A percentile compares a stretch with the other conserved stretches of the same genome.
These are phyloP conservation scores for Drosophila multiciliata DNA, from an alignment of 2,888 invertebrate species.

Conservation along the genomic window DNA sequence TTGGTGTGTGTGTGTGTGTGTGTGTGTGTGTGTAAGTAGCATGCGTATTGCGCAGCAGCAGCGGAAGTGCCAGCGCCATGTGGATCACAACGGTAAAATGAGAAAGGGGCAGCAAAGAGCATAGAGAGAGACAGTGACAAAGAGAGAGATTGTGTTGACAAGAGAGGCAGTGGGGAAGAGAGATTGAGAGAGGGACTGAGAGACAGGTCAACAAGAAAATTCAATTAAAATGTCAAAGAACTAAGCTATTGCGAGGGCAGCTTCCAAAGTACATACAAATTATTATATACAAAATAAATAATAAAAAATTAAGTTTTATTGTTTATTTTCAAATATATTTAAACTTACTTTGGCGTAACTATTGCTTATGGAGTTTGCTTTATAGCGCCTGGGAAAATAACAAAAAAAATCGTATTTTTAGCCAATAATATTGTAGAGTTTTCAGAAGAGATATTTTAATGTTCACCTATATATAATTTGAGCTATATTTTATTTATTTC, in stretches of 20 bases:
- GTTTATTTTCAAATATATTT: not conserved
- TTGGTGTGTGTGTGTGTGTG: not conserved
- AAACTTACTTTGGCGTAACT: not conserved
- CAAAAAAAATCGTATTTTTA: not conserved
- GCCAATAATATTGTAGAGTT: not conserved
- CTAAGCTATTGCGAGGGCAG: conserved; percentile 18
- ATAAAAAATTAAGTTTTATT: not conserved
- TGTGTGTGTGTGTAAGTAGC: not conserved
- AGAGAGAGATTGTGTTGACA: not conserved
- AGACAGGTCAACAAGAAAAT: conserved; percentile 52
- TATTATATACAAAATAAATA: not conserved
- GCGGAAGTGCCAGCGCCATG: conserved; percentile 64
- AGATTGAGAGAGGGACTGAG: not conserved
- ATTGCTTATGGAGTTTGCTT: not conserved
- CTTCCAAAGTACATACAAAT: not conserved
- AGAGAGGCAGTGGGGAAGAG: not conserved
- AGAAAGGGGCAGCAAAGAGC: conserved; percentile 6
- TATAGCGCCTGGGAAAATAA: too few species aligned
- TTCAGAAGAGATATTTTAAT: not conserved
- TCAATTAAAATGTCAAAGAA: conserved; percentile 42
- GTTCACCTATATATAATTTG: not conserved
- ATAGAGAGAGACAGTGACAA: not conserved
- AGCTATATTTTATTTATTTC: not conserved
- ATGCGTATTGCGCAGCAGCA: conserved; percentile 44
- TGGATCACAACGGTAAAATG: conserved; percentile 61